These are phyloP conservation scores for Candidula unifasciata DNA, from an alignment of 2,888 invertebrate species.

Conservation along the genomic window DNA sequence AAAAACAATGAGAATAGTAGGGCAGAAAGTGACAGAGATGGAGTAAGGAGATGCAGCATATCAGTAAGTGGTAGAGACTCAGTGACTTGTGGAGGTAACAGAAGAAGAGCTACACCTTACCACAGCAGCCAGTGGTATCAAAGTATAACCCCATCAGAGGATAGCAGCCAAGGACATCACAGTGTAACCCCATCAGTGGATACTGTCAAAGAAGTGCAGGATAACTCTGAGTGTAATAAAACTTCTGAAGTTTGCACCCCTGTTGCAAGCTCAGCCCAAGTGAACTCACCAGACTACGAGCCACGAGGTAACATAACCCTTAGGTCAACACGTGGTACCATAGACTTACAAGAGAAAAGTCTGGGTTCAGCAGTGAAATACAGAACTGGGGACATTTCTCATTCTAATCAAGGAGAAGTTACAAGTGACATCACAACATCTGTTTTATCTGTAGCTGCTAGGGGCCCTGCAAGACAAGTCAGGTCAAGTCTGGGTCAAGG, in stretches of 20 bases:
- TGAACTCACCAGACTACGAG: background rate
- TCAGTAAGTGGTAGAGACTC: background rate
- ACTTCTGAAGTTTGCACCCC: background rate
- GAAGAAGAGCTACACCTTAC: conserved; percentile 26
- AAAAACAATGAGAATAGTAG: background rate
- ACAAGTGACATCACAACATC: background rate
- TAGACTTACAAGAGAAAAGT: background rate
- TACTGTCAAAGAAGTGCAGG: background rate
- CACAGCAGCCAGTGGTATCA: background rate
- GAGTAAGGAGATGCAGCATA: too few species aligned
- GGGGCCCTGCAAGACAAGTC: background rate
- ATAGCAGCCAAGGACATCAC: background rate
- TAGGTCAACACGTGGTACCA: background rate
- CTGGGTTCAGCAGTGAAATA: background rate
- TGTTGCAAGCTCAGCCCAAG: background rate
- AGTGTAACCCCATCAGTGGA: background rate
- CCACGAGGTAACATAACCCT: background rate
- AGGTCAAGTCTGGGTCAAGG: background rate
- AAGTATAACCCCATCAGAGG: background rate
- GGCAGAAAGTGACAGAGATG: background rate
- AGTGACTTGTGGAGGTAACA: background rate
- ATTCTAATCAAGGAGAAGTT: background rate
- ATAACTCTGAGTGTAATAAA: background rate
- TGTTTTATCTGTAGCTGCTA: background rate
- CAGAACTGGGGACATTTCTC: background rate